These are phyloP conservation scores for Uloborus diversus DNA, from an alignment of 1,140 invertebrate species.

Conservation along the genomic window DNA sequence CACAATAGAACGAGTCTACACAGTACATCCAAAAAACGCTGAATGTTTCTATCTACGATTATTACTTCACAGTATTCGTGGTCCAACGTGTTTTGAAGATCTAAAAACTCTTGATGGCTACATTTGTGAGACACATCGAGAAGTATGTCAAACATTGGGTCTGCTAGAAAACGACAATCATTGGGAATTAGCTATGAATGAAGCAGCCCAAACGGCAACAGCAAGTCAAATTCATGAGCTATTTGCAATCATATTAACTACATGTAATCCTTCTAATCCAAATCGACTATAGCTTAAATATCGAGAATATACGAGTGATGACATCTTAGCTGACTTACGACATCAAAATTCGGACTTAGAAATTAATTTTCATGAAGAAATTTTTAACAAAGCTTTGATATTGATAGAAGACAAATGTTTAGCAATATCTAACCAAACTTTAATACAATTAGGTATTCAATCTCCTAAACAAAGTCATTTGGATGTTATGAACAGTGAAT, in stretches of 20 bases:
- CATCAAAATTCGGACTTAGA: no score
- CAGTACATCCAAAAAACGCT: conserved; percentile 63
- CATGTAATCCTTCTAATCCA: conserved; percentile 22
- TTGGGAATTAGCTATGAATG: conserved; percentile 61
- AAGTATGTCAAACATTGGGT: conserved; percentile 61
- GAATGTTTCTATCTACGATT: conserved; percentile 62
- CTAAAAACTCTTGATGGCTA: conserved; percentile 60
- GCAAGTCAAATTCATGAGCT: conserved; percentile 65
- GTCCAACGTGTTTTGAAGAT: conserved; percentile 59
- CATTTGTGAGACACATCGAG: conserved; percentile 46
- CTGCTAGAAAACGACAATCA: conserved; percentile 65
- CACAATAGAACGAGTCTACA: conserved; percentile 62
- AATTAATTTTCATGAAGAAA: no score
- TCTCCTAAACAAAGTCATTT: conserved; percentile 40
- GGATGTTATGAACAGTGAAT: background rate
- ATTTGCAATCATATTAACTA: conserved; percentile 64
- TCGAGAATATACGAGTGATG: no score
- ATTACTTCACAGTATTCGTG: conserved; percentile 61
- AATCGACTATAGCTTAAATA: no score
- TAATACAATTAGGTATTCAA: conserved; percentile 43
- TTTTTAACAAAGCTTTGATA: conserved; percentile 62
- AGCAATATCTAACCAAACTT: conserved; percentile 7
- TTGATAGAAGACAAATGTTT: conserved; percentile 62
- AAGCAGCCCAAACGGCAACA: conserved; percentile 61
- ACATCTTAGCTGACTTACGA: no score